Conservation (phyloP, 1,140 invertebrate genomes). For the Anoplophora glabripennis region DNA sequence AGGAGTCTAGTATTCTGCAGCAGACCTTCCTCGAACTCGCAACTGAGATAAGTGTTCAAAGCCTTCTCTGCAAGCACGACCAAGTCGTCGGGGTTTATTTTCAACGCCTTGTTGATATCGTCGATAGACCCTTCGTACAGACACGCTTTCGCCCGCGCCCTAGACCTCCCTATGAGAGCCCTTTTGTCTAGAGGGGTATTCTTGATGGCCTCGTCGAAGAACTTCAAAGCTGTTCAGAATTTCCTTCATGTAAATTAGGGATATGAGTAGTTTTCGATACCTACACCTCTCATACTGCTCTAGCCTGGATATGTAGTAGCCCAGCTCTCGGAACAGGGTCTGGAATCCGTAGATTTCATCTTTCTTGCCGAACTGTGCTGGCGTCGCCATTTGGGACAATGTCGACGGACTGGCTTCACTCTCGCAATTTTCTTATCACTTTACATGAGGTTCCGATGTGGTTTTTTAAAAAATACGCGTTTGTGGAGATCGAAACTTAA, state of each 20-base stretch:
- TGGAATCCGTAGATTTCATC: slow-evolving; percentile 53
- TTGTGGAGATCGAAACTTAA: no score
- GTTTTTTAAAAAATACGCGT: no score
- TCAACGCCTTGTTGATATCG: slow-evolving; percentile 53
- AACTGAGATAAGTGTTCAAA: slow-evolving; percentile 55
- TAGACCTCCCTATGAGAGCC: slow-evolving; percentile 51
- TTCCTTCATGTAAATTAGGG: neutral
- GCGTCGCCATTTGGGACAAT: no score
- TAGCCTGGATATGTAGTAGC: slow-evolving; percentile 48
- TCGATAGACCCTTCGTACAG: slow-evolving; percentile 52
- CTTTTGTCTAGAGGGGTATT: slow-evolving; percentile 52
- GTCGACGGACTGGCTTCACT: no score
- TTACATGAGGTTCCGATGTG: no score
- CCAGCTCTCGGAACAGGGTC: slow-evolving; percentile 53
- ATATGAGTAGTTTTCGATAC: slow-evolving; percentile 18
- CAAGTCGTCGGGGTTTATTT: slow-evolving; percentile 51
- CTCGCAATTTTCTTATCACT: no score
- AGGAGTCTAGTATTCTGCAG: slow-evolving; percentile 52
- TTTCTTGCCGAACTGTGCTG: slow-evolving; percentile 37
- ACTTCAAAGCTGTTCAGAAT: slow-evolving; percentile 29
- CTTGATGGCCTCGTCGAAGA: slow-evolving; percentile 52
- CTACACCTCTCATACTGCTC: slow-evolving; percentile 52
- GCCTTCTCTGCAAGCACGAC: slow-evolving; percentile 53
- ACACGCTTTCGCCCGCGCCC: slow-evolving; percentile 52
- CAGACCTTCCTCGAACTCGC: slow-evolving; percentile 56